Evolutionary conservation across 2,797 vertebrate genomes (phyloP), one percentile per base, ranked within the genome.

Genomic region (Chelon auratus): DNA sequence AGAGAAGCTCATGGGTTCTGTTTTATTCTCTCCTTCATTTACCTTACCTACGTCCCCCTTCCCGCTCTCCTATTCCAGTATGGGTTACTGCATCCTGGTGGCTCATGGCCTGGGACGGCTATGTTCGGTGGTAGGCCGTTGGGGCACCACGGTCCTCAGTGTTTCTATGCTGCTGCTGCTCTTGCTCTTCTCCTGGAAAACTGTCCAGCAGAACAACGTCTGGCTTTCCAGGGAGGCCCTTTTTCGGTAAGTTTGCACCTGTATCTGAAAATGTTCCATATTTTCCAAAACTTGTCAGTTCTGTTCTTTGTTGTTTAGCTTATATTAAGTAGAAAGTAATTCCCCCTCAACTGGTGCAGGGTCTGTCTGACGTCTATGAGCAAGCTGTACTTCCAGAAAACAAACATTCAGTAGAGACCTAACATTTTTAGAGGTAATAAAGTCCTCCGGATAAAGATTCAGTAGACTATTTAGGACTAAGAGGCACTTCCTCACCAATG

Each of bases 31-130:
- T 42, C 12, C 14, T 15, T 10, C 14, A 15, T 4, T 14, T 42
- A 4, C 40, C 40, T 13, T 42, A 3, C 40, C 6, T 12, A 15
- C 40, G 14, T 57, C 15, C 24, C 5, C 39, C 5, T 70, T 12
- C 5, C 11, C 14, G 0, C 55, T 58, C 11, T 22, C 10, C 20
- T 65, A 43, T 24, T 68, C 11, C 86, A 99, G 98, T 80, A 98
- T 99, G 97, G 98, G 98, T 1, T 98, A 97, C 91, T 98, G 97
- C 83, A 97, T 99, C 86, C 95, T 99, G 83, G 94, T 97, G 72
- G 95, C 95, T 77, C 95, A 98, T 0, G 97, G 97, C 13, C 78
- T 99, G 54, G 96, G 93, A 77, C 95, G 94, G 58, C 93, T 99
- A 63, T 95, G 92, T 62, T 86, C 93, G 0, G 81, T 94, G 86